Evolutionary conservation across 2,113 vertebrate species (phyloP).

Genomic region (Thermophis baileyi): DNA sequence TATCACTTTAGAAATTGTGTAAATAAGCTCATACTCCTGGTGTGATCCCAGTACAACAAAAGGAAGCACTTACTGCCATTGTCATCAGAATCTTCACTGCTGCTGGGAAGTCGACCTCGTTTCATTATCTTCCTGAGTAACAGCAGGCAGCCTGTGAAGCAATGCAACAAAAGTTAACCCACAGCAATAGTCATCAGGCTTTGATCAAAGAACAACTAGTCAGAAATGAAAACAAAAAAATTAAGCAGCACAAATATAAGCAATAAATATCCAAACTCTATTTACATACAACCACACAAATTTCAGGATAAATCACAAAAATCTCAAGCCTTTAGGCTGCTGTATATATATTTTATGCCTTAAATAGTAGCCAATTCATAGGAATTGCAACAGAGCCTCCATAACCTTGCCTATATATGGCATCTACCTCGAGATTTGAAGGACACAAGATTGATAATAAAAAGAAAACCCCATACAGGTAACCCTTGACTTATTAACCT

Average conservation of each 20-base stretch:
- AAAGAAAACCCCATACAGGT: neutral
- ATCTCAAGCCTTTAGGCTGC: neutral
- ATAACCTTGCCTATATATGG: slow-evolving; percentile 9
- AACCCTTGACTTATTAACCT: neutral
- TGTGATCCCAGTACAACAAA: slow-evolving; percentile 58
- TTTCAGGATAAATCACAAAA: neutral
- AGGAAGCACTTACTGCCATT: slow-evolving; percentile 90
- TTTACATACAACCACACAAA: slow-evolving; percentile 36
- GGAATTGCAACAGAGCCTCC: neutral
- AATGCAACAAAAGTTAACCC: slow-evolving; percentile 73
- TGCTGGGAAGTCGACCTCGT: slow-evolving; percentile 87
- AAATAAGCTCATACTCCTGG: slow-evolving; percentile 48
- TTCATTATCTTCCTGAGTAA: slow-evolving; percentile 85
- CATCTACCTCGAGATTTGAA: slow-evolving; percentile 32
- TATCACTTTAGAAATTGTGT: slow-evolving; percentile 32
- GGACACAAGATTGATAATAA: neutral
- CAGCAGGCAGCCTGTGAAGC: slow-evolving; percentile 74
- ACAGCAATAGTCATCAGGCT: slow-evolving; percentile 58
- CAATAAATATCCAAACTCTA: slow-evolving; percentile 39
- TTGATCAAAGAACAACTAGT: slow-evolving; percentile 51
- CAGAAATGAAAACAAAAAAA: slow-evolving; percentile 62
- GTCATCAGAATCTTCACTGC: slow-evolving; percentile 94
- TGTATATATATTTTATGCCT: neutral
- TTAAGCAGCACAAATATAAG: slow-evolving; percentile 49
- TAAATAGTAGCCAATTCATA: slow-evolving; percentile 17